Base-by-base conservation (phyloP, 2,797 vertebrate species). In the Cirrhinus molitorella region DNA sequence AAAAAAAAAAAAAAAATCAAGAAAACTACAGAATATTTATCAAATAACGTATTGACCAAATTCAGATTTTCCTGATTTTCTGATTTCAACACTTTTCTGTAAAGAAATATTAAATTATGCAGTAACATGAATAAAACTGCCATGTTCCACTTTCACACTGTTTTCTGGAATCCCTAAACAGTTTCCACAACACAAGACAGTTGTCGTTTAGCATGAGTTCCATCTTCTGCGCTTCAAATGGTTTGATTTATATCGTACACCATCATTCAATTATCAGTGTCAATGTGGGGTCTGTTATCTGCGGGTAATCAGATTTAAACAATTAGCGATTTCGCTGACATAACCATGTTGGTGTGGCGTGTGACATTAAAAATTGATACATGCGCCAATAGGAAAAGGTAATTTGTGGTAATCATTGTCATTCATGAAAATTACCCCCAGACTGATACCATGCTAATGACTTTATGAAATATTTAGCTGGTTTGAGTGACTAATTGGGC, bases 381-480 rank as follows among this genome's bases (percentile, higher is more conserved):
- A 88, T 86, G 86, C 85, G 87, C 87, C 86, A 89, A 87, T 86
- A 87, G 66, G 83, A 90, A 87, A 85, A 88, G 85, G 84, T 90
- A 59, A 90, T 91, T 88, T 89, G 86, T 89, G 86, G 90, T 89
- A 88, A 93, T 91, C 84, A 88, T 86, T 88, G 85, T 82, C 87
- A 88, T 90, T 83, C 55, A 90, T 87, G 81, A 91, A 90, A 91
- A 89, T 91, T 80, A 90, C 79, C 85, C 75, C 74, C 71, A 74
- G 79, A 83, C 83, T 87, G 89, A 90, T 91, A 81, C 89, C 75
- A 86, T 87, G 76, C 88, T 90, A 90, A 91, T 90, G 85, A 91
- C 81, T 90, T 89, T 80, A 87, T 91, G 85, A 90, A 90, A 90
- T 88, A 90, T 89, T 88, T 87, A 90, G 82, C 76, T 34, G 84